Base-by-base conservation (phyloP, 1,140 invertebrate genomes). In the Sycophaga agraensis region DNA sequence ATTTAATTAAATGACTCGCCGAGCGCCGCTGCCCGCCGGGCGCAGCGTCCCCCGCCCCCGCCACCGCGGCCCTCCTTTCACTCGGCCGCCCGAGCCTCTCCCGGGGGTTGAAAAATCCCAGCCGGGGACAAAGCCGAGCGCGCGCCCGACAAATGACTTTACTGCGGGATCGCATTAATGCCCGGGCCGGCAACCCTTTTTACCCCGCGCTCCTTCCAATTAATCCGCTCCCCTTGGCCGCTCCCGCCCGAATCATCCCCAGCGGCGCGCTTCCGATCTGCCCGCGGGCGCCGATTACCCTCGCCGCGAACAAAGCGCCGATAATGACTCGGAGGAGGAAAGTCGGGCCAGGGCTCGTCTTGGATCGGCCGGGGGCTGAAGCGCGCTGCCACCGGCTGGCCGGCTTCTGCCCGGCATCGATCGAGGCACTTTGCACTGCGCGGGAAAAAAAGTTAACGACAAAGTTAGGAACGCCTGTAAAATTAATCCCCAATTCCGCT, bases 1-100 rank as follows among this genome's bases (percentile, higher is more conserved):
- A 57, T 63, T 59, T 63, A 63, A 63, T 63, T 63, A 63, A 63
- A 57, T 63, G 54, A 63, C 61, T 63, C 45, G 61, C 48, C 61
- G 45, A 43, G 39, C 16, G 45, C 45, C 50, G 31, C 50, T 42
- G 48, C n/a, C n/a, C n/a, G n/a, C n/a, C n/a, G n/a, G n/a, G n/a
- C n/a, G n/a, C n/a, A n/a, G n/a, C n/a, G n/a, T n/a, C n/a, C n/a
- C n/a, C n/a, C n/a, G n/a, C n/a, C n/a, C n/a, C n/a, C n/a, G n/a
- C n/a, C n/a, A n/a, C n/a, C n/a, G n/a, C n/a, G n/a, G n/a, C n/a
- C n/a, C n/a, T n/a, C n/a, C n/a, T n/a, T n/a, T n/a, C n/a, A n/a
- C n/a, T n/a, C n/a, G n/a, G 28, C 31, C 12, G 16, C 24, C 1
- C 7, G 8, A n/a, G 12, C 8, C 12, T 48, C 54, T 35, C 24